Base-by-base conservation (phyloP, 2,888 invertebrate species). In the Trisateles emortualis region DNA sequence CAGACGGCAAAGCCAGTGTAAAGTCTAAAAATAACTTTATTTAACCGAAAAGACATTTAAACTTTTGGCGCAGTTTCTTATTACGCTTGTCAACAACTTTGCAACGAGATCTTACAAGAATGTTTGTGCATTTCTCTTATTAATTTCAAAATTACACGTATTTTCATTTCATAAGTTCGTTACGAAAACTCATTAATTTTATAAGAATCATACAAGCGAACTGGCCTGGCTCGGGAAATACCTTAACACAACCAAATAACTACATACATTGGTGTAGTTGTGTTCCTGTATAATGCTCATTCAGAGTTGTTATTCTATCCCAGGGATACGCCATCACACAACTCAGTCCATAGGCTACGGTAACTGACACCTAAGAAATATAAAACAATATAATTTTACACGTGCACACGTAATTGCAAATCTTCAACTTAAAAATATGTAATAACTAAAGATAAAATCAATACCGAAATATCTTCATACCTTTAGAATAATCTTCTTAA, bases 121-220 rank as follows among this genome's bases (percentile, higher is more conserved):
- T 65, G 51, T 64, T 61, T 61, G 38, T 43, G 45, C 61, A 58
- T 46, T 51, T 54, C 44, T 10, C 35, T 57, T 58, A 61, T 43
- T 58, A 57, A 54, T 64, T 57, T 17, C 32, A 36, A 67, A 53
- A 64, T 67, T 52, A 57, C 46, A 51, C 41, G 48, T 57, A 47
- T 61, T 45, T 48, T 57, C 52, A 38, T 52, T 51, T 61, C 40
- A 52, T 50, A 52, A 64, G 30, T 55, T 58, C n/a, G 35, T 43
- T 51, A 58, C 51, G 40, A 17, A 19, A 24, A 52, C 47, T 46
- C 44, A 55, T 58, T 55, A 58, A 68, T 64, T 19, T n/a, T n/a
- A n/a, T n/a, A n/a, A n/a, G n/a, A n/a, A n/a, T n/a, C n/a, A n/a
- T n/a, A n/a, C n/a, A n/a, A n/a, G n/a, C n/a, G n/a, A n/a, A n/a